phyloP scores from a whole-genome alignment of 2,888 invertebrate species.

The Trichacis sp. region DNA sequence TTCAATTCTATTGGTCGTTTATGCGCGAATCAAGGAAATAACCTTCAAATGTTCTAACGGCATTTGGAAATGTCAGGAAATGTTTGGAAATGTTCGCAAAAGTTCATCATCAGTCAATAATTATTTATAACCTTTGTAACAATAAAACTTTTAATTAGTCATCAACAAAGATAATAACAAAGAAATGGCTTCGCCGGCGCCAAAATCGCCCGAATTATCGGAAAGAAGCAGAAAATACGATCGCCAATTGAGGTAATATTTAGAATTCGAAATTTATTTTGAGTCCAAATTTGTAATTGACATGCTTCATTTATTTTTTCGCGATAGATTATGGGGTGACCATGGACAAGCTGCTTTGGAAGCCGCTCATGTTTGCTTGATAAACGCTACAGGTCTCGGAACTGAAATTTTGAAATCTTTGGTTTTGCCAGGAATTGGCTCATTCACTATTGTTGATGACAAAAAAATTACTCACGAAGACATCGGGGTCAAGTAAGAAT shows the following conservation, averaged over 20 bases:
- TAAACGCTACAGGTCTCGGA: slow-evolving; percentile 93
- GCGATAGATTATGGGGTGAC: slow-evolving; percentile 99
- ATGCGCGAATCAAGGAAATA: too few species aligned
- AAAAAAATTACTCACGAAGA: slow-evolving; percentile 90
- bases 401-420: slow-evolving; percentile 96
- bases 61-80: too few species aligned
- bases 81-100: too few species aligned
- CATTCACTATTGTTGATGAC: slow-evolving; percentile 93
- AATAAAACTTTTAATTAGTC: neutral
- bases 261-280: neutral
- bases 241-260: slow-evolving; percentile 75
- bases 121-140: neutral
- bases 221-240: slow-evolving; percentile 85
- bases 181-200: slow-evolving; percentile 77
- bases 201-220: slow-evolving; percentile 80
- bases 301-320: too few species aligned
- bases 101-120: too few species aligned
- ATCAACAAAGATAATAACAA: neutral
- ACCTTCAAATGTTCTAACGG: too few species aligned
- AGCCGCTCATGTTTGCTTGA: slow-evolving; percentile 89
- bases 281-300: neutral
- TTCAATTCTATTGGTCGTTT: too few species aligned
- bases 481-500: slow-evolving; percentile 91
- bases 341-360: slow-evolving; percentile 94
- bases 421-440: slow-evolving; percentile 93